phyloP scores from a whole-genome alignment of 2,113 vertebrate species.

The Paralichthys olivaceus region DNA sequence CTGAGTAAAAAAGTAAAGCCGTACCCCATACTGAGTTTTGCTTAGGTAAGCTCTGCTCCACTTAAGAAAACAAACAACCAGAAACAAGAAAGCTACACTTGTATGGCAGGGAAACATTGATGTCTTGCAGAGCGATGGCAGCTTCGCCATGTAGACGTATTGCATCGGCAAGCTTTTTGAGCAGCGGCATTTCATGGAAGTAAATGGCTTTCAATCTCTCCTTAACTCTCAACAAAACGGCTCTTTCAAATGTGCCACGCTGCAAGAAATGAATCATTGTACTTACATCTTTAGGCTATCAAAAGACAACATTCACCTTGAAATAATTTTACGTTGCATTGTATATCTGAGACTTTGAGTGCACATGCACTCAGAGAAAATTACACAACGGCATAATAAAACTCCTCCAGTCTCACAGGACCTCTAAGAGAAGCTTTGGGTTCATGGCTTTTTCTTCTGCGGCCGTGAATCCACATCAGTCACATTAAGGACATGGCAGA shows the following conservation, averaged over 20 bases:
- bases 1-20: conserved; percentile 15
- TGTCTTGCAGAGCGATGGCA: conserved; percentile 59
- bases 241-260: conserved; percentile 58
- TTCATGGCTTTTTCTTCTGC: conserved; percentile 27
- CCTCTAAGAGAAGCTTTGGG: conserved; percentile 1
- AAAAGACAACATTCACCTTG: conserved; percentile 48
- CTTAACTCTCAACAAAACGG: conserved; percentile 55
- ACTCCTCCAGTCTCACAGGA: conserved; percentile 17
- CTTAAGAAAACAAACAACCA: conserved; percentile 71
- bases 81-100: conserved; percentile 66
- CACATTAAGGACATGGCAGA: conserved; percentile 22
- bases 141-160: conserved; percentile 67
- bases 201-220: conserved; percentile 70
- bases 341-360: conserved; percentile 31
- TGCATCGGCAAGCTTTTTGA: conserved; percentile 68
- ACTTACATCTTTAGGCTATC: conserved; percentile 39
- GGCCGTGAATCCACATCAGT: conserved; percentile 29
- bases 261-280: conserved; percentile 48
- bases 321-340: conserved; percentile 30
- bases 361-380: conserved; percentile 33
- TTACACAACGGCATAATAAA: conserved; percentile 25
- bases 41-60: conserved; percentile 65
- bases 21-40: conserved; percentile 65
- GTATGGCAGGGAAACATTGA: conserved; percentile 61
- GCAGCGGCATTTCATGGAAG: conserved; percentile 49